These are phyloP conservation scores for Solea solea DNA, from an alignment of 2,113 vertebrate genomes.

Conservation along the genomic window DNA sequence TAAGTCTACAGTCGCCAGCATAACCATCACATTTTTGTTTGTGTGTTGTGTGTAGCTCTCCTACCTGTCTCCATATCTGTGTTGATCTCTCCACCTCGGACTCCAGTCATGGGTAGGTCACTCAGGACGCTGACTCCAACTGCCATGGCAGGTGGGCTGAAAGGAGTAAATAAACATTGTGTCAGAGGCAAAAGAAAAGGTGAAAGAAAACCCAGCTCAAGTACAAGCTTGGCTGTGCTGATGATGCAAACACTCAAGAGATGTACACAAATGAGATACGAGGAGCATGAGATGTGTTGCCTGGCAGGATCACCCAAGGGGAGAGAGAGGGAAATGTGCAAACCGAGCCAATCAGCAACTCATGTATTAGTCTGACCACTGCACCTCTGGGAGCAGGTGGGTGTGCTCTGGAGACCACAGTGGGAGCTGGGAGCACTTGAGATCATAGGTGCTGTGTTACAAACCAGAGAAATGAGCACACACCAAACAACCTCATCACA, in stretches of 20 bases:
- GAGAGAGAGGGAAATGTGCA: slow-evolving; percentile 42
- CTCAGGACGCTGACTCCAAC: slow-evolving; percentile 87
- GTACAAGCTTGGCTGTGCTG: slow-evolving; percentile 15
- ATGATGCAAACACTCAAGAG: slow-evolving; percentile 42
- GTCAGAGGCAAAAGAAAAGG: slow-evolving; percentile 41
- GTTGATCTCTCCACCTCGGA: slow-evolving; percentile 65
- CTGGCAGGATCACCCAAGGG: slow-evolving; percentile 27
- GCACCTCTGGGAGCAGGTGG: slow-evolving; percentile 51
- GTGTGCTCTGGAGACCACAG: slow-evolving; percentile 17
- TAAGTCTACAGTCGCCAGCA: neutral
- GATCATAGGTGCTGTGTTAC: neutral
- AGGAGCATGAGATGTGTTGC: slow-evolving; percentile 43
- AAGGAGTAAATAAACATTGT: slow-evolving; percentile 59
- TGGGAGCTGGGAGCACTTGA: neutral
- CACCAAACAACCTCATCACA: neutral
- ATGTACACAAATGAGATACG: slow-evolving; percentile 42
- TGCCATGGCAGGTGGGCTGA: slow-evolving; percentile 87
- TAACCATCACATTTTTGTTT: neutral
- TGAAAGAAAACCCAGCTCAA: slow-evolving; percentile 2
- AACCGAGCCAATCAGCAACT: slow-evolving; percentile 54
- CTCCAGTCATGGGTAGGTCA: slow-evolving; percentile 78
- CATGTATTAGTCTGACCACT: slow-evolving; percentile 39
- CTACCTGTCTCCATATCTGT: slow-evolving; percentile 88
- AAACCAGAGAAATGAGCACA: neutral
- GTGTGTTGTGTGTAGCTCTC: slow-evolving; percentile 13